Percentiles rank a stretch among this genome's conserved stretches.
Conservation (phyloP, 2,113 vertebrate species). For the Phrynocephalus versicolor region DNA sequence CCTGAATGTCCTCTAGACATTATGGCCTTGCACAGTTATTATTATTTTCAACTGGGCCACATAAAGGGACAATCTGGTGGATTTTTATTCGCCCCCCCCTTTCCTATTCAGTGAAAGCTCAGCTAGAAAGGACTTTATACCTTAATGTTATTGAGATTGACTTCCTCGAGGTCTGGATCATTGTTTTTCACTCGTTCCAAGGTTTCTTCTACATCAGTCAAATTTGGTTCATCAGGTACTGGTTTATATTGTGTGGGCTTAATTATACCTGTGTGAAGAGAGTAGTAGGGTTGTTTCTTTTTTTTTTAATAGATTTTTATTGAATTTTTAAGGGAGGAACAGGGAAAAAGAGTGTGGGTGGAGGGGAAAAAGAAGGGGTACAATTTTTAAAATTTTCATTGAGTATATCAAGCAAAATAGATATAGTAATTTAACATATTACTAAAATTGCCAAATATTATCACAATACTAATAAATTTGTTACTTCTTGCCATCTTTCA, state of each 20-base stretch:
- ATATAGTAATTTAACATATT: too few species aligned
- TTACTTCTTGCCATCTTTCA: too few species aligned
- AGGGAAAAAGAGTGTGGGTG: too few species aligned
- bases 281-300: neutral
- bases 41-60: neutral
- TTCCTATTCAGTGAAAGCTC: neutral
- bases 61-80: neutral
- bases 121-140: slow-evolving; percentile 63
- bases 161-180: slow-evolving; percentile 89
- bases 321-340: too few species aligned
- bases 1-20: too few species aligned
- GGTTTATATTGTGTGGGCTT: slow-evolving; percentile 95
- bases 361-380: too few species aligned
- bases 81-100: neutral
- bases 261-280: slow-evolving; percentile 86
- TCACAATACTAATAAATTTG: too few species aligned
- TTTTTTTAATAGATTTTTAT: too few species aligned
- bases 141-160: slow-evolving; percentile 98
- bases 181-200: slow-evolving; percentile 87
- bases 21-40: too few species aligned
- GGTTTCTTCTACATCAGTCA: slow-evolving; percentile 92
- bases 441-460: too few species aligned
- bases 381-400: too few species aligned
- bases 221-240: slow-evolving; percentile 95
- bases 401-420: too few species aligned